A percentile compares a stretch with the other conserved stretches of the same genome.
These are phyloP conservation scores for Atrichornis clamosus DNA, from an alignment of 2,113 vertebrate species.

Conservation along the genomic window DNA sequence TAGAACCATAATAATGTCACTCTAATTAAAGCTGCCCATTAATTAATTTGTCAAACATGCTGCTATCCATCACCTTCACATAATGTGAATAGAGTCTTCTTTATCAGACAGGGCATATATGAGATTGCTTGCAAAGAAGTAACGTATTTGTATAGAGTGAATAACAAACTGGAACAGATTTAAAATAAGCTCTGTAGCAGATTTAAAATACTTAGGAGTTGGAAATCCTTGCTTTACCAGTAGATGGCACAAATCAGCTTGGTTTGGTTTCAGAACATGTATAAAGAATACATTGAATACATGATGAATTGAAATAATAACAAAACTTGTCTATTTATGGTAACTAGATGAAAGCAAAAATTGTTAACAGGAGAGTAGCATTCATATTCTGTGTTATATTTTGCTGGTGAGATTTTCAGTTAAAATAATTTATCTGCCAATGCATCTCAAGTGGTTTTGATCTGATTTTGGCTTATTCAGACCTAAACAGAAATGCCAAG, in stretches of 20 bases:
- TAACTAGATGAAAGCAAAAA: not conserved
- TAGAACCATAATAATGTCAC: not conserved
- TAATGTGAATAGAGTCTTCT: not conserved
- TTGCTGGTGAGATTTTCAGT: not conserved
- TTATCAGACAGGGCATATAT: not conserved
- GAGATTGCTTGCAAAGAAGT: not conserved
- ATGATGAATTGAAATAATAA: not conserved
- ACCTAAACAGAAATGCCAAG: not conserved
- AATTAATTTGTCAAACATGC: not conserved
- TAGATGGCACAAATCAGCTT: conserved; percentile 57
- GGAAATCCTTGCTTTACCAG: conserved; percentile 29
- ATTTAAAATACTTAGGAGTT: not conserved
- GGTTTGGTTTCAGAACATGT: not conserved
- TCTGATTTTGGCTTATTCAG: not conserved
- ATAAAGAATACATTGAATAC: not conserved
- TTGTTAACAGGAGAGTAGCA: not conserved
- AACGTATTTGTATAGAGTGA: not conserved
- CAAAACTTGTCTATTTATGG: not conserved
- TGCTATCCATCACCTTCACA: not conserved
- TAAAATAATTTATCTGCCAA: not conserved
- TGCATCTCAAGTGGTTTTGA: not conserved
- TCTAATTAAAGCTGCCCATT: not conserved
- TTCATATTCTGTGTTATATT: not conserved
- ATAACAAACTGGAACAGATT: not conserved
- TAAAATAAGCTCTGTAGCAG: not conserved